Evolutionary conservation across 2,888 invertebrate genomes (phyloP), one percentile per base, ranked within the genome.

Genomic region (Acanthacorydalis orientalis): DNA sequence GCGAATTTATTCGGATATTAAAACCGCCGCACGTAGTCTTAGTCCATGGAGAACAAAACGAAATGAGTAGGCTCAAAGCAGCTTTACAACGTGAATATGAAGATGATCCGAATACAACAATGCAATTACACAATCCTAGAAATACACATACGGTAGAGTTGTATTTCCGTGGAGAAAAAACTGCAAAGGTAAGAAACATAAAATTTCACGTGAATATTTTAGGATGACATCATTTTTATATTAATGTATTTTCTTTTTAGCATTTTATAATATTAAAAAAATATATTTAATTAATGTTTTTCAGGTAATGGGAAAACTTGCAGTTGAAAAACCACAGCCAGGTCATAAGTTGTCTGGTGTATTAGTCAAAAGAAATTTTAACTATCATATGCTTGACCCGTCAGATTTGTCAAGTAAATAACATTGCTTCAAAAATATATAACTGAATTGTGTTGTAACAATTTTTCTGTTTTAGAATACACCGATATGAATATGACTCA

Each of bases 11-110:
- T 53, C 77, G 93, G 44, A 78, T 86, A 44, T 69, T 99, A 41
- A 90, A 90, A 61, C 98, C 98, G 7, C 88, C 93, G 0, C 96
- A 98, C 66, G 89, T 98, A 53, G 91, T 90, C 41, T 67, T 96
- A 43, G 98, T 99, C 0, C 98, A 98, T 64, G 98, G 98, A 0
- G 98, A 98, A 63, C 90, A 90, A 68, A 98, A 97, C 68, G 98
- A 98, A 72, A 98, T 98, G 98, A 85, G 83, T 1, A 78, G 98
- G 0, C 70, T 99, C 49, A 93, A 95, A 67, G 86, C 92, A 37
- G 97, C 96, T 0, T 70, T 98, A 44, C 83, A 89, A 59, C 73
- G 97, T 12, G 95, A 97, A 63, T 93, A 93, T 61, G 90, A 92
- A 64, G 86, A 84, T 57, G 86, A 88, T 60, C 77, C 81, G 2